Base-by-base conservation (phyloP, 2,888 invertebrate genomes). In the Tromatobia lineatoria region DNA sequence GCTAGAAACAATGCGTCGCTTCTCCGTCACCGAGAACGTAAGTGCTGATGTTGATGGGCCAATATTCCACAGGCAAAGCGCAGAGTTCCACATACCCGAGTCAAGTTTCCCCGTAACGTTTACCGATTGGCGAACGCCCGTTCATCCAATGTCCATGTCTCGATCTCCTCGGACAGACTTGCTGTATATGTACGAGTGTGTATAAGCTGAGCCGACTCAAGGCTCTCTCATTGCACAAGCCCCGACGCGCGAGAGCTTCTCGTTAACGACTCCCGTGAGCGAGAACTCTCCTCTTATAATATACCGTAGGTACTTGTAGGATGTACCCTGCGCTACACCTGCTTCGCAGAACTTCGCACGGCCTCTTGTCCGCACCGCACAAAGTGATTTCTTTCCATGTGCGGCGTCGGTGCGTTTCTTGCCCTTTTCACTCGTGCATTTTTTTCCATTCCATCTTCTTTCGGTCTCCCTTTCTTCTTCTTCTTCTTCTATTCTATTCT, bases 41-140 rank as follows among this genome's bases (percentile, higher is more conserved):
- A 73, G 73, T 59, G 77, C 10, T 34, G 67, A 42, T 38, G 54
- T 50, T 7, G 45, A 73, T 23, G 42, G 23, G 23, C 38, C 38
- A n/a, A 23, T 45, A 18, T 29, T n/a, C 29, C 29, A 13, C 57
- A 57, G 57, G 25, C 59, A 59, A 59, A 59, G 29, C 59, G 2
- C 29, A 54, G 54, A 54, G 38, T 70, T 70, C 34, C 38, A 54
- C 70, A 34, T 15, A 52, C 54, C 54, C 54, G 59, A 29, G 13
- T n/a, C 10, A n/a, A 45, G 11, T 73, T 61, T 59, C 47, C 47
- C 45, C 59, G 47, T 18, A 74, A 73, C 25, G 25, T 77, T 82
- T 45, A 61, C 34, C 67, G 73, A 79, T 79, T 25, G 61, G 45
- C 57, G 71, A 82, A 82, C 73, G 69, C 73, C 42, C 78, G 82